Conservation (phyloP, 92 coral and sea anemone genomes). For the Phenganax subtilis region DNA sequence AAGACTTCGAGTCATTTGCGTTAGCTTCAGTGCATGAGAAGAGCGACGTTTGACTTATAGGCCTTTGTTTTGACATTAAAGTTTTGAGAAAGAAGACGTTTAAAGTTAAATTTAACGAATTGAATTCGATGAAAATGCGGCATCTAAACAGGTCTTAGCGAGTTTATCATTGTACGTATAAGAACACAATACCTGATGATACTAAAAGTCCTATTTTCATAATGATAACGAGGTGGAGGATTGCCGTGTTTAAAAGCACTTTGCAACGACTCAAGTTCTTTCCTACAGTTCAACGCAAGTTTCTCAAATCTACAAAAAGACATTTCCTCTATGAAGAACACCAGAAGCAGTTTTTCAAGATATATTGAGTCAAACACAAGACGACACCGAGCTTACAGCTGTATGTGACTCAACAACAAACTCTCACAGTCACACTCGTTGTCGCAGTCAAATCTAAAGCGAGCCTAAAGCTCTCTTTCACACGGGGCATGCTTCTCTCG, state of each 20-base stretch:
- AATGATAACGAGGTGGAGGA: constrained; percentile 88
- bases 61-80: no score
- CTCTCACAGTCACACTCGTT: background rate
- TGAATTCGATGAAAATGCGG: no score
- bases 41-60: no score
- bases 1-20: no score
- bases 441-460: no score
- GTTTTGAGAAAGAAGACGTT: background rate
- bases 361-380: no score
- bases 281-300: constrained; percentile 74
- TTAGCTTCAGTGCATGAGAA: no score
- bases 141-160: no score
- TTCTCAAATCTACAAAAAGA: constrained; percentile 63
- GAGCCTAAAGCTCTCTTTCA: no score
- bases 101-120: background rate
- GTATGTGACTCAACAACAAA: no score
- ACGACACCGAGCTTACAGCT: background rate
- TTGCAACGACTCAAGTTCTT: constrained; percentile 80
- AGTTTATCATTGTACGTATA: background rate
- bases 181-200: constrained; percentile 65
- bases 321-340: background rate
- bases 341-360: background rate
- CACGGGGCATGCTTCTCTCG: no score
- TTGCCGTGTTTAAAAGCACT: constrained; percentile 86
- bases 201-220: constrained; percentile 82